Evolutionary conservation across 2,797 vertebrate species (phyloP).

Genomic region (Buphagus erythrorhynchus): DNA sequence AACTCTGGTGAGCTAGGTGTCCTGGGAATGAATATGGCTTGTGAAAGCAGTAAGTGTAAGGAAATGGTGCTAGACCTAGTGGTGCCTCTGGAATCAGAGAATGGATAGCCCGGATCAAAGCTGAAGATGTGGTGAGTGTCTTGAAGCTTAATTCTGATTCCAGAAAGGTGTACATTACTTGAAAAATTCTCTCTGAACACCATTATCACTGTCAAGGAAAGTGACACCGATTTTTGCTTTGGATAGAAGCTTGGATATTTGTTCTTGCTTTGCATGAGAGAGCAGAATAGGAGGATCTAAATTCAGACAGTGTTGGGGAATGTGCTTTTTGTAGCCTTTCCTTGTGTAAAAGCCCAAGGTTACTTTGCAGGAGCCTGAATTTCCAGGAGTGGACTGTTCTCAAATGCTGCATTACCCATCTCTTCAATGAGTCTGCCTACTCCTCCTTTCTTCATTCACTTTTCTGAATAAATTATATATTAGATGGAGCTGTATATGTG

Average conservation of each 20-base stretch:
- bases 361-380: neutral
- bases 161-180: neutral
- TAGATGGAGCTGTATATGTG: neutral
- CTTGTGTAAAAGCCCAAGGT: neutral
- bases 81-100: neutral
- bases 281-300: neutral
- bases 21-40: slow-evolving; percentile 8
- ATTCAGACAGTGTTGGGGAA: neutral
- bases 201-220: neutral
- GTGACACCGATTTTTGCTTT: neutral
- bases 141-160: neutral
- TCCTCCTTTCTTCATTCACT: slow-evolving; percentile 6
- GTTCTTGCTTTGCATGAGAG: neutral
- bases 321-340: neutral
- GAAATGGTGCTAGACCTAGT: neutral
- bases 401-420: slow-evolving; percentile 26
- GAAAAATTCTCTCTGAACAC: neutral
- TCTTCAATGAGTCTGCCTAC: neutral
- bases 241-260: neutral
- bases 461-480: neutral
- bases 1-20: neutral
- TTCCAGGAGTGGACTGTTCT: neutral
- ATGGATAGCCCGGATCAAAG: neutral
- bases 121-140: neutral
- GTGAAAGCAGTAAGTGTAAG: slow-evolving; percentile 52